phyloP scores from a whole-genome alignment of 2,888 invertebrate genomes.

The Macrostomum cliftonense region DNA sequence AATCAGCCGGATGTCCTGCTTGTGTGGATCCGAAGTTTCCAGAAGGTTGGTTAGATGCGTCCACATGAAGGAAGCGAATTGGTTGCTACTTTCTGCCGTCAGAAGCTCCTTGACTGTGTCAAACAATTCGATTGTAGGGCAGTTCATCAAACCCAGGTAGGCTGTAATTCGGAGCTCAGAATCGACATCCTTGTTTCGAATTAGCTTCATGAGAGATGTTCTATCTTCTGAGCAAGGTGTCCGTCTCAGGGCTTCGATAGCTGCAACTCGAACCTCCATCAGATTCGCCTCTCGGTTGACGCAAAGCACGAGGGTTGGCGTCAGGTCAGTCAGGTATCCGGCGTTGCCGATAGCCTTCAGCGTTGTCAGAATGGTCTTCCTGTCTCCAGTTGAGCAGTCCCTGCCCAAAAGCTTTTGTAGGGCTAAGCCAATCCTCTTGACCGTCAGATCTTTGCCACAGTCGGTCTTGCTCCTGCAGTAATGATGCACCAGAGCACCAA shows the following conservation, averaged over 20 bases:
- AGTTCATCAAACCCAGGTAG: slow-evolving; percentile 70
- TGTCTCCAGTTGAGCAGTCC: slow-evolving; percentile 2
- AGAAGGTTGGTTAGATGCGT: slow-evolving; percentile 70
- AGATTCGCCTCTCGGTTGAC: slow-evolving; percentile 43
- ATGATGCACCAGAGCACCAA: slow-evolving; percentile 52
- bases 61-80: slow-evolving; percentile 88
- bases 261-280: slow-evolving; percentile 54
- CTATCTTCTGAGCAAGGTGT: slow-evolving; percentile 46
- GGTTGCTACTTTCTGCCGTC: slow-evolving; percentile 47
- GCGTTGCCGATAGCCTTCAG: slow-evolving; percentile 73
- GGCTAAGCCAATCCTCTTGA: slow-evolving; percentile 20
- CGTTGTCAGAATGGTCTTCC: slow-evolving; percentile 45
- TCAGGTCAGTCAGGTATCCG: slow-evolving; percentile 40
- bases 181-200: slow-evolving; percentile 48
- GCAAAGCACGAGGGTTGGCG: slow-evolving; percentile 15
- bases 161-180: slow-evolving; percentile 66
- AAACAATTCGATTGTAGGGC: slow-evolving; percentile 59
- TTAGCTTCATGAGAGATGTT: slow-evolving; percentile 11
- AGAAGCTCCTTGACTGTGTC: slow-evolving; percentile 46
- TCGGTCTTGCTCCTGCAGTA: slow-evolving; percentile 45
- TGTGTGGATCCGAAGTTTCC: slow-evolving; percentile 61
- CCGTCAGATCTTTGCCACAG: slow-evolving; percentile 28
- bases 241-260: slow-evolving; percentile 57
- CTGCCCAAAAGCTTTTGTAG: neutral
- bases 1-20: slow-evolving; percentile 63